Evolutionary conservation across 2,797 vertebrate genomes (phyloP), one percentile per base, ranked within the genome.

Genomic region (Benthosema pterotum): DNA sequence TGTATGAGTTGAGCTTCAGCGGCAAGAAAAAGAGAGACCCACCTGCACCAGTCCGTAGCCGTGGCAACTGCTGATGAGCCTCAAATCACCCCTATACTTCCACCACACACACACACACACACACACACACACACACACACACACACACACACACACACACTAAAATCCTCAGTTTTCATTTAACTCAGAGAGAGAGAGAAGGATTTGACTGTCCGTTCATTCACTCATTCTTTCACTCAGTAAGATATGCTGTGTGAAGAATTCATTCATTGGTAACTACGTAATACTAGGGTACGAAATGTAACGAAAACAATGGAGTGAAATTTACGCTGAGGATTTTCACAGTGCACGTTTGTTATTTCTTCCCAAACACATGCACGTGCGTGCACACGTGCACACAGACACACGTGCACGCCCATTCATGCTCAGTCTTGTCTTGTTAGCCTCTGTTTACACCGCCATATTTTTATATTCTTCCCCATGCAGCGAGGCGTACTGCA

Each of bases 401-500:
- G 6, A 5, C 25, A 32, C 32, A 38, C 32, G 32, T 2, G 2
- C 32, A 38, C 16, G 16, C 45, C 63, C 32, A 68, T 58, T 59
- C 11, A 59, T 22, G 65, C 65, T 28, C 22, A 16, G 50, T 48
- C 28, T n/a, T 25, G 50, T 42, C 25, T n/a, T 19, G 46, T 58
- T 42, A 16, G 18, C 60, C 52, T 63, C 59, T 79, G 64, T 83
- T 74, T 71, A 63, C 64, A 57, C 62, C 43, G 16, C 50, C 76
- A 38, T 38, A 9, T 38, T 38, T 38, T 38, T 38, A 38, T 38
- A 38, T 38, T 38, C 2, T 38, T 76, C 63, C 60, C 60, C n/a
- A n/a, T n/a, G n/a, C n/a, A 57, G 11, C 28, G 63, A 79, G 69
- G 70, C 60, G 4, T 77, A 63, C 72, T 72, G 75, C 74, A 67